Base-by-base conservation (phyloP, 2,888 invertebrate species). In the Chaetogeoica ovagalla region DNA sequence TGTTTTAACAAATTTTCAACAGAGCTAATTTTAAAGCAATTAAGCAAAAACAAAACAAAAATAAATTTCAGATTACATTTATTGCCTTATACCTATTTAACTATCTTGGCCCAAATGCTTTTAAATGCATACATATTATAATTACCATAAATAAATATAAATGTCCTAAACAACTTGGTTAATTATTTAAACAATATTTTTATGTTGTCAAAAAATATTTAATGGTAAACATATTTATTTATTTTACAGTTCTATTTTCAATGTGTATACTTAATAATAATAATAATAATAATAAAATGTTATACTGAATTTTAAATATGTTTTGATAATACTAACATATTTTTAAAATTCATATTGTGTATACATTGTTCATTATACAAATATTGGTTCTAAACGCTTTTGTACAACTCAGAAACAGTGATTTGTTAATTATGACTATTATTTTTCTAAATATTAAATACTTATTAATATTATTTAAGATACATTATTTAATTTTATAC, bases 1-100 rank as follows among this genome's bases (percentile, higher is more conserved):
- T 66, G 19, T 43, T 43, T 57, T 23, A 60, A 66, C 13, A 43
- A 57, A 75, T 57, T 11, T 23, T 66, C 1, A 75, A 43, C 43
- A 57, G 17, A 57, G 52, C 52, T 23, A 57, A 74, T 57, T 15
- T 57, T 59, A 66, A 59, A 66, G 74, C 65, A 75, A 59, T 74
- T 57, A 59, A 57, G 74, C 57, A 66, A 66, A 21, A 66, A 57
- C 39, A 57, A 66, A 15, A 30, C 4, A 30, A 43, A 30, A 66
- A 66, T 55, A 43, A 57, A 23, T 21, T 55, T 63, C 37, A 39
- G 52, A 57, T 65, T 37, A 19, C 9, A 39, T 52, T 71, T 39
- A 1, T 66, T 75, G 23, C 55, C 23, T 75, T 66, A 66, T 23
- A 30, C 13, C 48, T 52, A 62, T 52, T n/a, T 23, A 19, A 23